Base-by-base conservation (phyloP, 23 tunicate species). In the Corella eumyota region DNA sequence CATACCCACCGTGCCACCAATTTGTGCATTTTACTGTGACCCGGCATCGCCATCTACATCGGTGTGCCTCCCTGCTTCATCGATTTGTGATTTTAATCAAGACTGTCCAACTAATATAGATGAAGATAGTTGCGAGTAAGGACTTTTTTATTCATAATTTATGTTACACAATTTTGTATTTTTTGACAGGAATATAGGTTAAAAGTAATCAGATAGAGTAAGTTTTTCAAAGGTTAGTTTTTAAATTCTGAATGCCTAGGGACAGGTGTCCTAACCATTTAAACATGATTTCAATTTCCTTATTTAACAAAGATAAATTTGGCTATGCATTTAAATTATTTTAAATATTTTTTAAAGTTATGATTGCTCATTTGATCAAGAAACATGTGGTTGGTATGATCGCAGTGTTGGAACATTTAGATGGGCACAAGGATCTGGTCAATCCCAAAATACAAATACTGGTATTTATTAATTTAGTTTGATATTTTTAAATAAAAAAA, bases 51-150 rank as follows among this genome's bases (percentile, higher is more conserved):
- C 87, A 2, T 27, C 44, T 24, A 65, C 70, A 13, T 65, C 80
- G 20, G 32, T 34, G 9, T 86, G 96, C 59, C 72, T 78, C 11
- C 72, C 87, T 1, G 50, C 45, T 19, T 27, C 69, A 1, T 31
- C 70, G 6, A 67, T 86, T 21, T 86, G 96, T 32, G 96, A 86
- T 47, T 86, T 86, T 35, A 86, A 62, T 61, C 45, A 65, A 0
- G 86, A 86, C 38, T 86, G 96, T 52, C 80, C 73, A 15, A 55
- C 32, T 6, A 64, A 30, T 32, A 30, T 61, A 1, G 96, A 86
- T 52, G 96, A 86, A 61, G 30, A 4, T 21, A 56, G 59, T 37
- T 86, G 96, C 87, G 87, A 72, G 96, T 86, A 30, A 56, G 75
- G 40, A 15, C 19, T 60, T 57, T 19, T 57, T 23, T 9, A 40